Conservation (phyloP, 2,888 invertebrate genomes). For the Molorchus minor region DNA sequence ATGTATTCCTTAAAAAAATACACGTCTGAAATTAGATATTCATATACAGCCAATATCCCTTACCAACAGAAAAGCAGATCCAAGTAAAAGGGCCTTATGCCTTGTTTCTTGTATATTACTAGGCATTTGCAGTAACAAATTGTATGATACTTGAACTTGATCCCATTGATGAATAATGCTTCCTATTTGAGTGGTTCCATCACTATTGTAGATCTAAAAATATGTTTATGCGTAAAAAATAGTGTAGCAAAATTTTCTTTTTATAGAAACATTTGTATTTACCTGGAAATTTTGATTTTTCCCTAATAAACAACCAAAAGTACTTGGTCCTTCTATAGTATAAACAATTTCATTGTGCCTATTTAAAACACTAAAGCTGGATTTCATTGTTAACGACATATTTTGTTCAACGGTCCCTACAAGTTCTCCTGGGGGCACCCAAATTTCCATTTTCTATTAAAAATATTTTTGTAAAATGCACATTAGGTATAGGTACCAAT, state of each 20-base stretch:
- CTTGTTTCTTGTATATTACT: conserved; percentile 74
- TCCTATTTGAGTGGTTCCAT: conserved; percentile 71
- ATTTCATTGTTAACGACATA: conserved; percentile 67
- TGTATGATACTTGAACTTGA: conserved; percentile 73
- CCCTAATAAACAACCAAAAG: conserved; percentile 67
- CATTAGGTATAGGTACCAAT: too few species aligned
- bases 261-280: conserved; percentile 32
- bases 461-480: conserved; percentile 10
- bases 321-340: conserved; percentile 78
- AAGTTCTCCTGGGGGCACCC: conserved; percentile 74
- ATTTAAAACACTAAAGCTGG: conserved; percentile 76
- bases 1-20: conserved; percentile 70
- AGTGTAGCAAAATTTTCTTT: too few species aligned
- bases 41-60: conserved; percentile 41
- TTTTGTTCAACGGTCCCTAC: conserved; percentile 77
- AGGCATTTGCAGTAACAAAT: conserved; percentile 80
- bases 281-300: conserved; percentile 73
- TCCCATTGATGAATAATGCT: conserved; percentile 79
- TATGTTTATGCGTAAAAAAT: too few species aligned
- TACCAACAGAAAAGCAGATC: conserved; percentile 86
- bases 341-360: conserved; percentile 70
- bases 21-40: background rate
- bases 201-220: conserved; percentile 67
- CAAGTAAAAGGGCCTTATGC: conserved; percentile 82
- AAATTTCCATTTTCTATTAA: conserved; percentile 73